A percentile compares a stretch with the other conserved stretches of the same genome.
Evolutionary conservation across 2,797 vertebrate genomes (phyloP).

Genomic region (Pipistrellus pygmaeus): DNA sequence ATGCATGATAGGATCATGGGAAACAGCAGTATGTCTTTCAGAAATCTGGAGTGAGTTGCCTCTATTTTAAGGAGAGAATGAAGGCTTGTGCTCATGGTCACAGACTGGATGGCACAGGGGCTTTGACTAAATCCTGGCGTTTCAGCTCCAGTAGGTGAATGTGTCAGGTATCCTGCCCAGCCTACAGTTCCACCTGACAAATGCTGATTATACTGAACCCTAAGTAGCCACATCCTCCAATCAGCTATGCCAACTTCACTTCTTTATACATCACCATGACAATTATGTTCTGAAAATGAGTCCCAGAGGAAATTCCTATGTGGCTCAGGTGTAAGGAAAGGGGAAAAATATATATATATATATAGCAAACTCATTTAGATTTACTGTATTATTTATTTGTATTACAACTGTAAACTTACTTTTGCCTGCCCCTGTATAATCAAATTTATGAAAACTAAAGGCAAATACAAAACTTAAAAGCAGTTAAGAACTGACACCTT

Average conservation of each 20-base stretch:
- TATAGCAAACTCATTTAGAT: too few species aligned
- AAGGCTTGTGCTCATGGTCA: neutral
- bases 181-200: neutral
- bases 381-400: too few species aligned
- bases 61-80: neutral
- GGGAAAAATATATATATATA: neutral
- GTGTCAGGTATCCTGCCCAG: neutral
- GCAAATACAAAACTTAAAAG: too few species aligned
- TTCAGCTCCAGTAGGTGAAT: neutral
- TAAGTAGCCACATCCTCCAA: neutral
- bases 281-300: constrained; percentile 1
- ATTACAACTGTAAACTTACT: too few species aligned
- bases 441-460: too few species aligned
- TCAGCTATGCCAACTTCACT: neutral
- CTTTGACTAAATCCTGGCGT: neutral
- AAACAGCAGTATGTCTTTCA: neutral
- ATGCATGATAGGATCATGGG: neutral
- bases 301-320: neutral
- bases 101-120: neutral
- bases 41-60: neutral
- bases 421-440: too few species aligned
- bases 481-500: too few species aligned
- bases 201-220: neutral
- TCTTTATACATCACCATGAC: neutral
- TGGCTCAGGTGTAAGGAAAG: neutral